Percentiles rank a stretch among this genome's conserved stretches.
Conservation (phyloP, 2,797 vertebrate species). For the Tenualosa thibaudeaui region DNA sequence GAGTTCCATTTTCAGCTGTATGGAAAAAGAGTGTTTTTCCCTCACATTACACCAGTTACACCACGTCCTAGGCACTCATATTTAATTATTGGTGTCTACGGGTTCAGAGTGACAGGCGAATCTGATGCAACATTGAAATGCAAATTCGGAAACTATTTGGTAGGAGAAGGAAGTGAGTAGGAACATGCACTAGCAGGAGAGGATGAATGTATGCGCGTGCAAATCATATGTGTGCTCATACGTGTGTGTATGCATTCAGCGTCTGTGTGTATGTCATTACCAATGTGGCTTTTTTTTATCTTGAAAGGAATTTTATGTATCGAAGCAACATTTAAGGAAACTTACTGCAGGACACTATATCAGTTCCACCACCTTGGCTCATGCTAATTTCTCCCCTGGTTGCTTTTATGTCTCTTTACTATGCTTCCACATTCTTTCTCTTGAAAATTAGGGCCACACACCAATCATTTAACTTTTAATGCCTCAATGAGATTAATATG, state of each 20-base stretch:
- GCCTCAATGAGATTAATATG: conserved; percentile 69
- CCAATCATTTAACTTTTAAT: conserved; percentile 72
- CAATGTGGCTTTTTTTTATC: neutral
- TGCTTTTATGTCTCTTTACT: conserved; percentile 73
- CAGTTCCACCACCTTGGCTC: conserved; percentile 77
- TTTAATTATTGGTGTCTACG: neutral
- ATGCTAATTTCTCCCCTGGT: conserved; percentile 78
- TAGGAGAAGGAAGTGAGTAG: neutral
- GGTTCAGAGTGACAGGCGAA: neutral
- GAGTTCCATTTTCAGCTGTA: neutral
- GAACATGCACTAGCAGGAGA: too few species aligned
- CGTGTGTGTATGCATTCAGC: neutral
- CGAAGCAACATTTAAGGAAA: conserved; percentile 65
- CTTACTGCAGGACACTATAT: conserved; percentile 73
- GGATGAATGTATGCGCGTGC: too few species aligned
- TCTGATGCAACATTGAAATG: neutral
- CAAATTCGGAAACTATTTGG: neutral
- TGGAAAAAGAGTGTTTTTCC: neutral
- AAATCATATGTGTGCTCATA: neutral
- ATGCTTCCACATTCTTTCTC: conserved; percentile 68
- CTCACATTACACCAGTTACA: neutral
- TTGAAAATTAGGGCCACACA: conserved; percentile 72
- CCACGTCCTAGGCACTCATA: neutral
- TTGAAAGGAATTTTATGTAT: conserved; percentile 25
- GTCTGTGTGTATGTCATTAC: neutral